A percentile compares a stretch with the other conserved stretches of the same genome.
Evolutionary conservation across 2,888 invertebrate genomes (phyloP).

Genomic region (Spisula solida): DNA sequence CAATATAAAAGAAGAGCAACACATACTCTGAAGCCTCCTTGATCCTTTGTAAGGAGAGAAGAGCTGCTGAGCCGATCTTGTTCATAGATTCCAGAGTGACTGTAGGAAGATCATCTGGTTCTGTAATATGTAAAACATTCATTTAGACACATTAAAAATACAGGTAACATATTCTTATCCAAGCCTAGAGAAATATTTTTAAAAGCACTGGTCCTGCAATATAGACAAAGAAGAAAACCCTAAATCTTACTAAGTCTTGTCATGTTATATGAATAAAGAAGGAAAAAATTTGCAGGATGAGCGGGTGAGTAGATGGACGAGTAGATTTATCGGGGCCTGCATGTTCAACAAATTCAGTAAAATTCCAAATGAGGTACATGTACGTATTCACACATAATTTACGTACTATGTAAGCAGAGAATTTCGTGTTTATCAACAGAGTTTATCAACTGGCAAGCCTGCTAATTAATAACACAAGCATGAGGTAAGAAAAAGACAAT

Average conservation of each 20-base stretch:
- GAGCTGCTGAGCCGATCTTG: conserved; percentile 83
- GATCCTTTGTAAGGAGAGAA: conserved; percentile 81
- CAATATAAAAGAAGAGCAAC: neutral
- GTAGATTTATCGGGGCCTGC: no score
- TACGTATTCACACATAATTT: neutral
- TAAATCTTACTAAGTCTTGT: no score
- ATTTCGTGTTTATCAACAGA: neutral
- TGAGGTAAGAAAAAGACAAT: neutral
- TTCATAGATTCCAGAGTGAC: conserved; percentile 81
- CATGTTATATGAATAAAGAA: no score
- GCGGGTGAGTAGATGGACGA: no score
- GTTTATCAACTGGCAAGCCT: neutral
- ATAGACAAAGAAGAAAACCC: no score
- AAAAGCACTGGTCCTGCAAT: no score
- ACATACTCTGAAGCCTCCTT: conserved; percentile 85
- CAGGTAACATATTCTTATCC: no score
- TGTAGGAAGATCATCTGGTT: conserved; percentile 78
- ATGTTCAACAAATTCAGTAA: no score
- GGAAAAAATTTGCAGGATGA: no score
- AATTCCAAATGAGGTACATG: neutral
- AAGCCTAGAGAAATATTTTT: no score
- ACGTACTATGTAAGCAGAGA: neutral
- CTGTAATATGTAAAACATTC: conserved; percentile 54
- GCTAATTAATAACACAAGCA: neutral
- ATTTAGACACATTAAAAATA: no score